Evolutionary conservation across 2,113 vertebrate genomes (phyloP).

Genomic region (Seriola quinqueradiata): DNA sequence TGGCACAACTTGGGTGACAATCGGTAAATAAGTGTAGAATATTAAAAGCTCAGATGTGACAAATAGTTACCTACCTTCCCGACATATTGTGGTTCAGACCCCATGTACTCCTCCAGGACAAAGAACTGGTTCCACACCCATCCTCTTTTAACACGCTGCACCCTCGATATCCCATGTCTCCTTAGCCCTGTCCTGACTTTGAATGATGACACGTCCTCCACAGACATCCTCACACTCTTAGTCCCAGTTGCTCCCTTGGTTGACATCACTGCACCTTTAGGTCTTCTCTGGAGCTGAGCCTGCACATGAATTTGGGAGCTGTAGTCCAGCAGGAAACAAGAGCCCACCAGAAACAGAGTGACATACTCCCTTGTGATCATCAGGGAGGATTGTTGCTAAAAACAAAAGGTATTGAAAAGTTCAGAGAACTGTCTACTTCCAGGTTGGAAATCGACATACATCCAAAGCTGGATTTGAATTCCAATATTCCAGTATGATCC

Average conservation of each 20-base stretch:
- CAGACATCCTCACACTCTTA: neutral
- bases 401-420: conserved; percentile 3
- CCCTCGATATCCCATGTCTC: conserved; percentile 57
- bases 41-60: neutral
- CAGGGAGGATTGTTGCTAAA: conserved; percentile 78
- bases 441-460: conserved; percentile 15
- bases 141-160: conserved; percentile 91
- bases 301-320: conserved; percentile 88
- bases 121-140: conserved; percentile 99
- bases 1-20: too few relatives aligned
- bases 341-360: conserved; percentile 90
- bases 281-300: conserved; percentile 59
- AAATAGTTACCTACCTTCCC: conserved; percentile 90
- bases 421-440: conserved; percentile 17
- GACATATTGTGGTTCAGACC: conserved; percentile 94
- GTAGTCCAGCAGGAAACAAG: conserved; percentile 93
- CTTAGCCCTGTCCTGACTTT: conserved; percentile 14
- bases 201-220: neutral
- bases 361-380: conserved; percentile 95
- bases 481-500: conserved; percentile 7
- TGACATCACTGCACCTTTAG: conserved; percentile 34
- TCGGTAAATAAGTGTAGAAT: neutral
- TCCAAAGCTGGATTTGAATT: conserved; percentile 17
- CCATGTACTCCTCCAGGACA: conserved; percentile 97
- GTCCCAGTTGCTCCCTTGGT: neutral